Evolutionary conservation across 2,888 invertebrate species (phyloP), one percentile per base, ranked within the genome.

Genomic region (Phortica magna): DNA sequence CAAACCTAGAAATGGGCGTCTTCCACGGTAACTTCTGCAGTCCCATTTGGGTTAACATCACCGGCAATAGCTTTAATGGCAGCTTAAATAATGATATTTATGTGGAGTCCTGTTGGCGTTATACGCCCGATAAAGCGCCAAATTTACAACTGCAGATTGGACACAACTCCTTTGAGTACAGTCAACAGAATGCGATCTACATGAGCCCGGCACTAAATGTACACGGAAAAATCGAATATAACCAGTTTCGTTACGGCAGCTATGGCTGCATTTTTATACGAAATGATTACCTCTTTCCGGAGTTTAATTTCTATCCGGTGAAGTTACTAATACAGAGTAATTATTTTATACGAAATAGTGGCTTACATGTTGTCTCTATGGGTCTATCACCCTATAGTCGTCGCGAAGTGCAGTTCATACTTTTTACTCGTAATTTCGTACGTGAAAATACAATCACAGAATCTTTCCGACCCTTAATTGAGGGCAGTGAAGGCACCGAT

Each of bases 21-120:
- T 92, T 98, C 73, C 95, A 99, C 82, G 98, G 99, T 2, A 99
- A 99, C 91, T 98, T 95, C 89, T 99, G 99, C 88, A 95, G 95
- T 6, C 94, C 95, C 84, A 94, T 95, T 65, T 95, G 95, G 93
- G 95, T 98, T 0, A 99, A 99, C 91, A 94, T 98, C n/a, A 98
- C 97, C 0, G 96, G 96, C n/a, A 98, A 97, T 90, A 94, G 93
- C 91, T 98, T 99, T 90, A 96, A 95, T 83, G 94, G 95, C 68
- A 97, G 97, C 83, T 90, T 94, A 42, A 95, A 95, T 85, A 96
- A 96, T 78, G 97, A 96, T 0, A 92, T 99, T 42, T 96, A 97
- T 88, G 93, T 98, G 75, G 94, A 95, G 77, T 96, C 98, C 0
- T 98, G 98, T 91, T 98, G 96, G 96, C 82, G 81, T 53, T 55